Evolutionary conservation across 2,797 vertebrate genomes (phyloP).

Genomic region (Sparidentex hasta): DNA sequence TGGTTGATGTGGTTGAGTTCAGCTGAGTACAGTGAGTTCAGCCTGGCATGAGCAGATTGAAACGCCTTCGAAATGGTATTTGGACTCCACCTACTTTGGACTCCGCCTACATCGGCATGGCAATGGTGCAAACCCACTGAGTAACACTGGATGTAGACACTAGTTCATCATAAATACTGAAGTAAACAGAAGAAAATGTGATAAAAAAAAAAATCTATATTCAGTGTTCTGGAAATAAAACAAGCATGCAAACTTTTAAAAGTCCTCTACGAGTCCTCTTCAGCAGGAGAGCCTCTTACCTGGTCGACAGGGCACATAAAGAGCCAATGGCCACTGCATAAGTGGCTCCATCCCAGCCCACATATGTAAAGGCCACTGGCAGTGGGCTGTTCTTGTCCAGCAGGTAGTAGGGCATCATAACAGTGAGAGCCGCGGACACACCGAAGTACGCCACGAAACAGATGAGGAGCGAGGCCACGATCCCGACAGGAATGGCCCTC

Average conservation of each 20-base stretch:
- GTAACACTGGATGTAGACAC: conserved; percentile 1
- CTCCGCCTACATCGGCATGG: too few relatives aligned
- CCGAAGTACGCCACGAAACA: conserved; percentile 97
- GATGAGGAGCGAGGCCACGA: conserved; percentile 95
- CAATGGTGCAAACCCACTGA: neutral
- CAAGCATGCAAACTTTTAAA: conserved; percentile 30
- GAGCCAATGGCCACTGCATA: conserved; percentile 96
- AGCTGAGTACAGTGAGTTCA: too few relatives aligned
- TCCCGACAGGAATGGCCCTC: conserved; percentile 96
- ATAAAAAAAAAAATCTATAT: neutral
- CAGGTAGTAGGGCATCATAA: conserved; percentile 98
- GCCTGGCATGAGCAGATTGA: too few relatives aligned
- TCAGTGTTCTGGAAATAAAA: neutral
- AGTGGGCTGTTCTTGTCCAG: conserved; percentile 94
- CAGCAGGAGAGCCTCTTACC: conserved; percentile 83
- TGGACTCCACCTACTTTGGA: too few relatives aligned
- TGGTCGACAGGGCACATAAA: conserved; percentile 95
- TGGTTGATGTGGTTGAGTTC: too few relatives aligned
- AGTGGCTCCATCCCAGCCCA: conserved; percentile 94
- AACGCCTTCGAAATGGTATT: too few relatives aligned
- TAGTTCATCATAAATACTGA: neutral
- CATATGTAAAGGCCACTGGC: conserved; percentile 93
- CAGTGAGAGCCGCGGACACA: conserved; percentile 94
- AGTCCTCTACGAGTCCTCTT: conserved; percentile 27
- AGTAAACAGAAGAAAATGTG: conserved; percentile 1